These are phyloP conservation scores for Xestia ashworthii DNA, from an alignment of 2,888 invertebrate species.

Conservation along the genomic window DNA sequence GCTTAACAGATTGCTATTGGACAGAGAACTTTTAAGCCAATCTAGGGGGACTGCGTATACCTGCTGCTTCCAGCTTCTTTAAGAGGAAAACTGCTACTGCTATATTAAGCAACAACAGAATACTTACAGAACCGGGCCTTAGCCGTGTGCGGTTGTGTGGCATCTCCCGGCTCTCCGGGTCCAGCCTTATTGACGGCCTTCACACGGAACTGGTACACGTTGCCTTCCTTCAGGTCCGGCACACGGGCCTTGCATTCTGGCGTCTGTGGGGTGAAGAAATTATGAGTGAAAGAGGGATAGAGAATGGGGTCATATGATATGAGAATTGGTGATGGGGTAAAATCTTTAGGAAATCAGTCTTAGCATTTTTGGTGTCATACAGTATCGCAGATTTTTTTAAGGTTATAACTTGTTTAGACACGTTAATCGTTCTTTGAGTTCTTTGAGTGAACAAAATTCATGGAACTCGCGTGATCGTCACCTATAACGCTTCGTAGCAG, in stretches of 20 bases:
- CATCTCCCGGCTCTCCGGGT: conserved; percentile 96
- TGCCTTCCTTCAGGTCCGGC: conserved; percentile 96
- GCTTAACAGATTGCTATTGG: too few relatives aligned
- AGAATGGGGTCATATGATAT: not conserved
- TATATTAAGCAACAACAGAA: not conserved
- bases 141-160: conserved; percentile 96
- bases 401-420: too few relatives aligned
- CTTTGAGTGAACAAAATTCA: too few relatives aligned
- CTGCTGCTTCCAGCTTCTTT: too few relatives aligned
- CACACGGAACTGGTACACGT: conserved; percentile 98
- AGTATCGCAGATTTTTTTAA: not conserved
- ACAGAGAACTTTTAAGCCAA: too few relatives aligned
- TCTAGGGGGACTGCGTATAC: too few relatives aligned
- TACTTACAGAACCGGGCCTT: conserved; percentile 96
- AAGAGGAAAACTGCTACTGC: not conserved
- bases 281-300: not conserved
- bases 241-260: conserved; percentile 95
- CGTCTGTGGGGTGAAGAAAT: conserved; percentile 83
- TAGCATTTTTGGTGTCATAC: not conserved
- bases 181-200: conserved; percentile 98
- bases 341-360: not conserved
- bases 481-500: too few relatives aligned
- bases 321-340: not conserved
- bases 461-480: too few relatives aligned
- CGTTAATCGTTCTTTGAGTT: too few relatives aligned